phyloP scores from a whole-genome alignment of 1,140 invertebrate genomes.

The Panagrolaimus sp. region DNA sequence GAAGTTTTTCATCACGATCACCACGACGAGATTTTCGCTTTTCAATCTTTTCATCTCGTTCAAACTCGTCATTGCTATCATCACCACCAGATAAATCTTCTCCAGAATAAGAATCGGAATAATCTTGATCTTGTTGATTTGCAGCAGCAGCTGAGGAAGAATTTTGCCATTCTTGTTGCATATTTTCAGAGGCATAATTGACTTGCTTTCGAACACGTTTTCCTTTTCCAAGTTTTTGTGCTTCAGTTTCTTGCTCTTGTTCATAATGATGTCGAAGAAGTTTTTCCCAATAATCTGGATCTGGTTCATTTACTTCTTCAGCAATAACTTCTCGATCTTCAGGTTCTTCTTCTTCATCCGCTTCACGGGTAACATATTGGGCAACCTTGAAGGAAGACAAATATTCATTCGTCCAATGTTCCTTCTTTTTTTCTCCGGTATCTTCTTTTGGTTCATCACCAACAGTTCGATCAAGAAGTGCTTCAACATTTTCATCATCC shows the following conservation, averaged over 20 bases:
- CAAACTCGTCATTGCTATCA: background rate
- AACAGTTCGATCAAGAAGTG: constrained; percentile 75
- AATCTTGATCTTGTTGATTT: background rate
- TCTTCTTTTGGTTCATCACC: constrained; percentile 64
- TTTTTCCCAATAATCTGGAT: constrained; percentile 99
- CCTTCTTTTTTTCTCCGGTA: constrained; percentile 91
- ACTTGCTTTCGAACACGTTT: constrained; percentile 82
- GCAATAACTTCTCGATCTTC: constrained; percentile 96
- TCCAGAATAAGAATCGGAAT: constrained; percentile 1
- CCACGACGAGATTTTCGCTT: constrained; percentile 71
- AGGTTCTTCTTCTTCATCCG: constrained; percentile 76
- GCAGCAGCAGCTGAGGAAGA: background rate
- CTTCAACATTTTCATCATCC: constrained; percentile 87
- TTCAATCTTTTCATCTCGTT: constrained; percentile 26
- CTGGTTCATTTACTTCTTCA: constrained; percentile 91
- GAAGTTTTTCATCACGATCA: constrained; percentile 92
- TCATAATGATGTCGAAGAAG: constrained; percentile 96
- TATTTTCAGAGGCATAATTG: constrained; percentile 59
- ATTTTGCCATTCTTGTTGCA: constrained; percentile 56
- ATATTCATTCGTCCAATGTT: constrained; percentile 98
- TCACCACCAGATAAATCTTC: constrained; percentile 2
- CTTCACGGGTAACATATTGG: constrained; percentile 74
- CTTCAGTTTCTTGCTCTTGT: constrained; percentile 95
- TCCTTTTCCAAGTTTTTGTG: constrained; percentile 74
- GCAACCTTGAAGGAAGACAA: constrained; percentile 94